Evolutionary conservation across 2,113 vertebrate genomes (phyloP).

Genomic region (Dipodomys spectabilis): DNA sequence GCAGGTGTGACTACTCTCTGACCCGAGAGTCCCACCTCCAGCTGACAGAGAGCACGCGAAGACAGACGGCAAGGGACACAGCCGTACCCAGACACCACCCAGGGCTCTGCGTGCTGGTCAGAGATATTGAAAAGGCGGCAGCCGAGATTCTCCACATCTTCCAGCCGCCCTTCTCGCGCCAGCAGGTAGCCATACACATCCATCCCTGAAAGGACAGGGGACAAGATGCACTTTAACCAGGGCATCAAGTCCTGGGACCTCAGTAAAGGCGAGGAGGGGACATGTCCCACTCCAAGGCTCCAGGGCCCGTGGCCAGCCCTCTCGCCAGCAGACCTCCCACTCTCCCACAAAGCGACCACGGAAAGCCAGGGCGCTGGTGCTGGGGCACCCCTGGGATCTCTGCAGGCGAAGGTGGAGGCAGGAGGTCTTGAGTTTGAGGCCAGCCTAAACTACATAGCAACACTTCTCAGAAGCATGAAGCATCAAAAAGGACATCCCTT

Average conservation of each 20-base stretch:
- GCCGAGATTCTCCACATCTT: conserved; percentile 98
- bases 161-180: conserved; percentile 96
- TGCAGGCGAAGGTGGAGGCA: not conserved
- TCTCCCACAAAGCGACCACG: not conserved
- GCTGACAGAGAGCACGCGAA: too few relatives aligned
- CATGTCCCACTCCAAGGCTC: not conserved
- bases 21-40: not conserved
- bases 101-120: conserved; percentile 98
- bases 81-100: conserved; percentile 97
- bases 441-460: not conserved
- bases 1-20: not conserved
- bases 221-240: not conserved
- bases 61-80: not conserved
- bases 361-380: not conserved
- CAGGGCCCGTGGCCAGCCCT: too few relatives aligned
- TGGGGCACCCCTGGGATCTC: not conserved
- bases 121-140: conserved; percentile 98
- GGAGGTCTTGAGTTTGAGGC: not conserved
- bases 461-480: not conserved
- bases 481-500: too few relatives aligned
- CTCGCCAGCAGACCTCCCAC: not conserved
- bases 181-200: conserved; percentile 98
- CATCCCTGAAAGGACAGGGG: conserved; percentile 90
- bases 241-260: not conserved
- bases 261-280: not conserved